Base-by-base conservation (phyloP, 2,888 invertebrate genomes). In the Sesia apiformis region DNA sequence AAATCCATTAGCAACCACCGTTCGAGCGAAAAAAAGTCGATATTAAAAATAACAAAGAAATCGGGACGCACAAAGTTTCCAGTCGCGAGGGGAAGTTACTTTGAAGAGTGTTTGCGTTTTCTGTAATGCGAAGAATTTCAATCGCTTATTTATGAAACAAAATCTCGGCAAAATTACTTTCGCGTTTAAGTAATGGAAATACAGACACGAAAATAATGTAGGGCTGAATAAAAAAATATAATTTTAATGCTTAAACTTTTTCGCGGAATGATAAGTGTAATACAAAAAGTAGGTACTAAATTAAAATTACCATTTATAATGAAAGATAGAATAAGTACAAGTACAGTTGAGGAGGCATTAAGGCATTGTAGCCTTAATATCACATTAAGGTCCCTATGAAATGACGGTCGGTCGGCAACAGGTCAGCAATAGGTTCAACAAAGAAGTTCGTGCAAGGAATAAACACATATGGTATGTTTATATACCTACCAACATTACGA, bases 1-100 rank as follows among this genome's bases (percentile, higher is more conserved):
- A 81, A 87, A 84, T 85, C 85, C 86, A 86, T 87, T 86, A 86
- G 80, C 78, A 79, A 77, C 78, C 77, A 72, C 76, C 76, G 70
- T 67, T 76, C 65, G 69, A 76, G 79, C 79, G 78, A 64, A 82
- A 79, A 78, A 81, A 81, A 78, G 78, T 76, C 78, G 78, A 78
- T 82, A 82, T 82, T 81, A 80, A 82, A 84, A 81, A 83, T 81
- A 82, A 82, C 80, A 81, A 80, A 80, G 78, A 77, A 81, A 79
- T 74, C 57, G 72, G 70, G 67, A 72, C 68, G 69, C 69, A 70
- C 74, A 75, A 77, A 79, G 74, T 77, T 81, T 74, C 63, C 66
- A 58, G 59, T 57, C 60, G 60, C 55, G 58, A 63, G 65, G 65
- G 69, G 71, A 75, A 75, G 73, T 76, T 76, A 70, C 74, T 74